Evolutionary conservation across 2,888 invertebrate species (phyloP), one percentile per base, ranked within the genome.

Genomic region (Myathropa florea): DNA sequence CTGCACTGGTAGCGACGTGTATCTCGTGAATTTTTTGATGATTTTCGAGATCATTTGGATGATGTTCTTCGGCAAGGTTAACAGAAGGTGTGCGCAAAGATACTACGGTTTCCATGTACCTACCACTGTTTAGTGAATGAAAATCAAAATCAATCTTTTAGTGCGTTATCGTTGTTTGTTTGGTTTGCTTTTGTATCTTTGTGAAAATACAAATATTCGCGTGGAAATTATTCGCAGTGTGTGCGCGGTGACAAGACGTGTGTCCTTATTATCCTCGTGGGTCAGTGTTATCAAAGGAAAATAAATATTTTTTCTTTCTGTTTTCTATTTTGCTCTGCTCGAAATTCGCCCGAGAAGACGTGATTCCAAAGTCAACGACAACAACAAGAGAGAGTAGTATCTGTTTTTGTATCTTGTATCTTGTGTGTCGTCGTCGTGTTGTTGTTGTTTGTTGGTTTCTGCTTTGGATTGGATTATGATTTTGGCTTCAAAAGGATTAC

Each of bases 401-500:
- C 4, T 77, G 64, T 59, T n/a, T 65, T 64, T 21, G 46, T 21
- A 21, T 39, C 53, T n/a, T 30, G 26, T 36, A 39, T 61, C 23
- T 57, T 76, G 18, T 71, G 33, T 39, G 75, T 46, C 46, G 46
- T 18, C 18, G 7, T 46, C 46, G 46, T 18, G 3, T 12, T 46
- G 46, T 46, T 46, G 46, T 46, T 46, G 46, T 46, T 46, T 46
- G 46, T 46, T 46, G 46, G 46, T 46, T 46, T 46, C 46, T 46
- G 46, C 46, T 46, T 46, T 18, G 46, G 18, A 46, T 46, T 46
- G 83, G 82, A 86, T 83, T 83, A 85, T 73, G 46, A 46, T 46
- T 73, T 73, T 64, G 70, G 60, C 64, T 81, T 53, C 72, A 73
- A 75, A 83, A 70, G 86, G 86, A 86, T 86, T 83, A 86, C 83